Percentiles rank a stretch among this genome's conserved stretches.
Conservation (phyloP, 2,797 vertebrate species). For the Monodelphis domestica region DNA sequence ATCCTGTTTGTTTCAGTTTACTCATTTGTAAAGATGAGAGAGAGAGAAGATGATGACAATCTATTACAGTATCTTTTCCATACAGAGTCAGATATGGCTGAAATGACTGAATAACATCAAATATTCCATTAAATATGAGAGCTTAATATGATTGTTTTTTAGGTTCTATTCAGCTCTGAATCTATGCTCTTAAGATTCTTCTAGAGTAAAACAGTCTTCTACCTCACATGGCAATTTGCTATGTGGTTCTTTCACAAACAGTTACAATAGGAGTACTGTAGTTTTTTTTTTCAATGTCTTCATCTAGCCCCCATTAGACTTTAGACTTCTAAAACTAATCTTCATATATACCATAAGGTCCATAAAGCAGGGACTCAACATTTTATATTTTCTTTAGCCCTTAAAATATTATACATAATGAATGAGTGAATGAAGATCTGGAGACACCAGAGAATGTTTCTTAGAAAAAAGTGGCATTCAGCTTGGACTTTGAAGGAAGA, state of each 20-base stretch:
- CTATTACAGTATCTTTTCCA: no score
- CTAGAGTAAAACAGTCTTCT: not conserved
- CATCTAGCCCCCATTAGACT: not conserved
- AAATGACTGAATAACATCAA: no score
- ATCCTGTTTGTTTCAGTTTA: no score
- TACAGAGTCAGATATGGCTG: no score
- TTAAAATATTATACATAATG: not conserved
- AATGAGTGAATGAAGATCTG: not conserved
- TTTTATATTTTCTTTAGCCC: not conserved
- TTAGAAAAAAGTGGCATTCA: not conserved
- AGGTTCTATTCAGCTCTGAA: not conserved
- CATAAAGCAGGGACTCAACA: not conserved
- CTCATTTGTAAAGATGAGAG: no score
- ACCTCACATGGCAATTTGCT: not conserved
- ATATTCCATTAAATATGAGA: not conserved
- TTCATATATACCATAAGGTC: not conserved
- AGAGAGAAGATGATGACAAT: no score
- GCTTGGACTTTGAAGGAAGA: not conserved
- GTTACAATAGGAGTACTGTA: not conserved
- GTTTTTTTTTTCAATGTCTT: not conserved
- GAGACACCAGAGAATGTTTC: not conserved
- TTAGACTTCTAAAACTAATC: not conserved
- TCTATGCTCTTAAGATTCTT: not conserved
- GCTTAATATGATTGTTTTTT: not conserved
- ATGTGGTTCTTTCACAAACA: not conserved